phyloP scores from a whole-genome alignment of 2,797 vertebrate genomes.

The Cheirogaleus major region DNA sequence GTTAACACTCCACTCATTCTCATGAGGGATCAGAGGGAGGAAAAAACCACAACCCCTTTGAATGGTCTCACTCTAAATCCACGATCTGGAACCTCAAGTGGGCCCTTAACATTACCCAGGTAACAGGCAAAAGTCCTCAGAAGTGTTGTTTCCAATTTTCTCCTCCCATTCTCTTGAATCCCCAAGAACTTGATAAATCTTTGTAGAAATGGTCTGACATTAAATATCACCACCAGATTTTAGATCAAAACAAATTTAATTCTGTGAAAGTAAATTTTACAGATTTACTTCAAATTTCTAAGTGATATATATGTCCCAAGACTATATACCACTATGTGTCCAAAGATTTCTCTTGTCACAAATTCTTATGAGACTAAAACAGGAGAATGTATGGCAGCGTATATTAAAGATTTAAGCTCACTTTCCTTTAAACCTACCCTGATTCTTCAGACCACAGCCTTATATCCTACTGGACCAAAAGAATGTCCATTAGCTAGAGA shows the following conservation, averaged over 20 bases:
- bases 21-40: not conserved
- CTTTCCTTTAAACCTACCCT: not conserved
- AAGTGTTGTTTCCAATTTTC: not conserved
- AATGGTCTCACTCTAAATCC: not conserved
- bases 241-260: constrained; percentile 23
- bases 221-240: not conserved
- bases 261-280: constrained; percentile 36
- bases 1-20: not conserved
- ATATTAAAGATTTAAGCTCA: not conserved
- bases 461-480: not conserved
- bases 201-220: constrained; percentile 9
- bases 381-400: not conserved
- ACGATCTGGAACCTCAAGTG: not conserved
- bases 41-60: not conserved
- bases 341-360: not conserved
- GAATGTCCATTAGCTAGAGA: not conserved
- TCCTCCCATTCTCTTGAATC: not conserved
- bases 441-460: not conserved
- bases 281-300: constrained; percentile 16
- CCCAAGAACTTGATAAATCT: not conserved
- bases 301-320: not conserved
- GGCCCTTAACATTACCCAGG: not conserved
- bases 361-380: not conserved
- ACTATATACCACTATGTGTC: not conserved
- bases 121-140: not conserved